A percentile compares a stretch with the other conserved stretches of the same genome.
These are phyloP conservation scores for Acyrthosiphon pisum DNA, from an alignment of 1,140 invertebrate genomes.

Conservation along the genomic window DNA sequence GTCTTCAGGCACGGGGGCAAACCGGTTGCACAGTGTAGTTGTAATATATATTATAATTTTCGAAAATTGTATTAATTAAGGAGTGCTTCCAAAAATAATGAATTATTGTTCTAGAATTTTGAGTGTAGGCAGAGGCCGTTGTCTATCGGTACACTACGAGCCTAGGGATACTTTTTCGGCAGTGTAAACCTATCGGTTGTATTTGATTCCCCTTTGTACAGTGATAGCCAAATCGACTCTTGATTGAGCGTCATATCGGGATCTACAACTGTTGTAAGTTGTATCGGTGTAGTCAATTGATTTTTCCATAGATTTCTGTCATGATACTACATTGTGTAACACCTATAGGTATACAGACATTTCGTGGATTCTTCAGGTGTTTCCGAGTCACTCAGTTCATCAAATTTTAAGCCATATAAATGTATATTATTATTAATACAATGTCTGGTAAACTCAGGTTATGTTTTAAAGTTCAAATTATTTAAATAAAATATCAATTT, in stretches of 20 bases:
- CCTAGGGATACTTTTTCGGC: background rate
- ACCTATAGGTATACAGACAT: background rate
- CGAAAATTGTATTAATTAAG: background rate
- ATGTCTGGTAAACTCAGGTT: background rate
- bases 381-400: background rate
- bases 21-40: conserved; percentile 4
- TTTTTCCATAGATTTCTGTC: no score
- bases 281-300: background rate
- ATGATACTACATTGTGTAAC: background rate
- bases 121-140: background rate
- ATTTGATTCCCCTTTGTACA: background rate
- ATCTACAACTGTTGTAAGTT: background rate
- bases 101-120: background rate
- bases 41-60: background rate
- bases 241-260: background rate
- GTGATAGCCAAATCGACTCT: background rate
- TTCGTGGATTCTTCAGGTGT: background rate
- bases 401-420: background rate
- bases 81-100: background rate
- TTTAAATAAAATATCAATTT: background rate
- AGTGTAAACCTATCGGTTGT: background rate
- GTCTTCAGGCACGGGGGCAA: background rate
- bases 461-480: background rate
- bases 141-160: background rate
- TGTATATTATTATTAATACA: background rate